These are phyloP conservation scores for Montipora cactus DNA, from an alignment of 64 coral and sea anemone species.

Conservation along the genomic window DNA sequence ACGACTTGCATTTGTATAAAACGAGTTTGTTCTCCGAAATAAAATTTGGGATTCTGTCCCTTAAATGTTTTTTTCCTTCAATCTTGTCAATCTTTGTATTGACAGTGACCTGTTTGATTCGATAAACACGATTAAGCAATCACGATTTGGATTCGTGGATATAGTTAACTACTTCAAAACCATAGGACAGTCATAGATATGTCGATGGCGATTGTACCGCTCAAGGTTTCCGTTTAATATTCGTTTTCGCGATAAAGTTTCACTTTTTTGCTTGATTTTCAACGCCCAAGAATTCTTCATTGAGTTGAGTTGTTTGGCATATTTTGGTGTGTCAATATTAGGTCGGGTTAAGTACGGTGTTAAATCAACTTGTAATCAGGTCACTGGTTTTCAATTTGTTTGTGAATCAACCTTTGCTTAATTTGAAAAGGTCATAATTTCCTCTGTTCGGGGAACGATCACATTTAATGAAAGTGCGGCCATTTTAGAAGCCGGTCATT, in stretches of 20 bases:
- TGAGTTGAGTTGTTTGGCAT: background rate
- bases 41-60: background rate
- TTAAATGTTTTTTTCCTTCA: background rate
- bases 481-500: no score
- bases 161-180: background rate
- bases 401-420: background rate
- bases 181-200: background rate
- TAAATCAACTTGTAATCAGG: background rate
- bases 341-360: background rate
- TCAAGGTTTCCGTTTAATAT: background rate
- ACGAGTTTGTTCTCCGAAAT: background rate
- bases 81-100: background rate
- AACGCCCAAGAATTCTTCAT: background rate
- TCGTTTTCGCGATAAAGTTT: background rate
- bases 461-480: background rate
- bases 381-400: background rate
- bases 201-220: background rate
- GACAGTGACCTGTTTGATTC: background rate
- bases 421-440: background rate
- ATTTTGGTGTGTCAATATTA: background rate
- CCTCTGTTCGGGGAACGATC: background rate
- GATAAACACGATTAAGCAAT: slow-evolving; percentile 34
- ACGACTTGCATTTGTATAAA: background rate
- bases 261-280: background rate
- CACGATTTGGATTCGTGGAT: background rate